Evolutionary conservation across 1,140 invertebrate species (phyloP), one percentile per base, ranked within the genome.

Genomic region (Acromyrmex echinatior): DNA sequence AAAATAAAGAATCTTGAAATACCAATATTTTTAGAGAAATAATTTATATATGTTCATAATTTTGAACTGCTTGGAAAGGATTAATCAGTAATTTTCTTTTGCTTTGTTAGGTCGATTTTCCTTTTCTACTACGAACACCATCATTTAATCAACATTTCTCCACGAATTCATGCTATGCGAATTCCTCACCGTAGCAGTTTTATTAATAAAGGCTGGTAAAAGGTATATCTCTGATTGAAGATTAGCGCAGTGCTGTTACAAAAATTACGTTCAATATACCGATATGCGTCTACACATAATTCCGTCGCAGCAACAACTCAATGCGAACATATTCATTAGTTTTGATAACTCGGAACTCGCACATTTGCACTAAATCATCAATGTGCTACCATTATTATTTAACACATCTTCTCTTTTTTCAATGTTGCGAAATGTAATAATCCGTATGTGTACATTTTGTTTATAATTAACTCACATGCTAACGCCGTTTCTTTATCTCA

Each of bases 391-490:
- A 3, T 45, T 39, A 10, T 60, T 21, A 49, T 18, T 14, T 14
- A 9, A 49, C 25, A 14, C 16, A n/a, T 6, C n/a, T 39, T 16
- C 10, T 16, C 16, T 39, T 16, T 4, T 58, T 21, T 18, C 45
- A 9, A 35, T 7, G 21, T 21, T 21, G 3, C 12, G 21, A 58
- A 80, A 70, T 10, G 14, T 5, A 12, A 51, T 28, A n/a, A 21
- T 18, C 60, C 3, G n/a, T 45, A 66, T 18, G 9, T 12, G 14
- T 28, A 21, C 18, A 45, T 56, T 70, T 56, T 58, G 16, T 56
- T 68, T 18, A 81, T 70, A 81, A 81, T 70, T 70, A 68, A 80
- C 3, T 21, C 28, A 51, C 9, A 51, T n/a, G 62, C 4, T n/a
- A 28, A 66, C 49, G 49, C 49, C 12, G 25, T 16, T n/a, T 31